These are phyloP conservation scores for Epicampocera succincta DNA, from an alignment of 2,888 invertebrate genomes.

Conservation along the genomic window DNA sequence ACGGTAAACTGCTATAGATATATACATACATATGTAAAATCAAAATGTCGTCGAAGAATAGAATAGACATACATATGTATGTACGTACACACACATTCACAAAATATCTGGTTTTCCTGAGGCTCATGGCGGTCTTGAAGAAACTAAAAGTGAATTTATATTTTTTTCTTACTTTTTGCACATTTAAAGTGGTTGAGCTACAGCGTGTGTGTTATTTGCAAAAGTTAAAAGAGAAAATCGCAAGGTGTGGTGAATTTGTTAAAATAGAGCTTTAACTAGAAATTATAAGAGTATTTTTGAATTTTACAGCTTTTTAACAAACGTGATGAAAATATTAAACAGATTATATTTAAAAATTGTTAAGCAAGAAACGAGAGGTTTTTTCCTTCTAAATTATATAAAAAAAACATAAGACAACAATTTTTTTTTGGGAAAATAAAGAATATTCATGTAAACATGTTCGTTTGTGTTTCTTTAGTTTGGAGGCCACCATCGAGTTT, in stretches of 20 bases:
- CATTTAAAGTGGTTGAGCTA: neutral
- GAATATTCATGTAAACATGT: slow-evolving; percentile 13
- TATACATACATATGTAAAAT: neutral
- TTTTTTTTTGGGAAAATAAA: slow-evolving; percentile 7
- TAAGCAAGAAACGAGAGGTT: slow-evolving; percentile 56
- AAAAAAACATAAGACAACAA: neutral
- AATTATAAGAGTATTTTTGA: slow-evolving; percentile 29
- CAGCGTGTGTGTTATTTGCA: slow-evolving; percentile 7
- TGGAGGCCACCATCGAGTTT: slow-evolving; percentile 63
- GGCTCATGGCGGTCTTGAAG: slow-evolving; percentile 22
- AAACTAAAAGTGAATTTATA: slow-evolving; percentile 49
- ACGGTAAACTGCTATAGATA: no score
- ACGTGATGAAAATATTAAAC: slow-evolving; percentile 64
- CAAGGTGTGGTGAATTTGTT: slow-evolving; percentile 33
- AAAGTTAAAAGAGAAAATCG: slow-evolving; percentile 8
- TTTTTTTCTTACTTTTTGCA: neutral
- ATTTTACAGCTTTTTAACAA: slow-evolving; percentile 42
- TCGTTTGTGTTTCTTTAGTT: slow-evolving; percentile 12
- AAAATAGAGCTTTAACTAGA: slow-evolving; percentile 44
- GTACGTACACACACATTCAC: no score
- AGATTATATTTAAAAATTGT: neutral
- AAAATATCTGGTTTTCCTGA: slow-evolving; percentile 33
- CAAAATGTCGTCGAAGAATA: neutral
- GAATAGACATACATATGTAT: no score
- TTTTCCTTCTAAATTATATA: neutral